Base-by-base conservation (phyloP, 2,888 invertebrate genomes). In the Tetragonula carbonaria region DNA sequence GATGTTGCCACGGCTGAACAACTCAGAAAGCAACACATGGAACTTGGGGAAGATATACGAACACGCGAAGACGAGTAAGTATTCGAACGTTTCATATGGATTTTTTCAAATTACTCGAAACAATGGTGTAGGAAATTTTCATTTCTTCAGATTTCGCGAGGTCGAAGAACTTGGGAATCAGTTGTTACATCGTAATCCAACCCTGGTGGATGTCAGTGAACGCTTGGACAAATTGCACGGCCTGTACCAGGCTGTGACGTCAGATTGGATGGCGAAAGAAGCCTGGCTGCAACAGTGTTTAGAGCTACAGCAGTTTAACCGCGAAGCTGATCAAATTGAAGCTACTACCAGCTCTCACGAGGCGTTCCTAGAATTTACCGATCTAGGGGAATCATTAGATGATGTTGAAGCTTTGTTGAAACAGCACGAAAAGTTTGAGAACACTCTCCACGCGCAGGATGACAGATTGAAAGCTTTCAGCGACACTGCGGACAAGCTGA, bases 321-420 rank as follows among this genome's bases (percentile, higher is more conserved):
- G 98, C 62, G 99, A 99, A 94, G 99, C 99, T 0, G 99, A 99
- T 94, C 98, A 99, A 94, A 98, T 99, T 86, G 99, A 99, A 95
- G 98, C 99, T 0, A 97, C 98, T 18, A 98, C 98, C 72, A 98
- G 98, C 77, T 98, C 98, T 23, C 99, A 99, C 93, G 97, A 98
- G 94, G 98, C 98, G 0, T 99, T 98, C 95, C 95, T 99, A 33
- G 99, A 99, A 91, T 98, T 97, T 94, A 96, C 96, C 16, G 97
- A 98, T 88, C 96, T 98, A 67, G 99, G 99, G 87, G 97, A 97
- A 84, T 98, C 98, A 0, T 95, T 98, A 82, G 98, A 98, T 94
- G 98, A 98, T 91, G 99, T 98, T 5, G 98, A 99, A 93, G 98
- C 98, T 0, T 96, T 99, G 82, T 95, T 98, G 77, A 99, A 99